Evolutionary conservation across 2,888 invertebrate genomes (phyloP).

Genomic region (Macrophya alboannulata): DNA sequence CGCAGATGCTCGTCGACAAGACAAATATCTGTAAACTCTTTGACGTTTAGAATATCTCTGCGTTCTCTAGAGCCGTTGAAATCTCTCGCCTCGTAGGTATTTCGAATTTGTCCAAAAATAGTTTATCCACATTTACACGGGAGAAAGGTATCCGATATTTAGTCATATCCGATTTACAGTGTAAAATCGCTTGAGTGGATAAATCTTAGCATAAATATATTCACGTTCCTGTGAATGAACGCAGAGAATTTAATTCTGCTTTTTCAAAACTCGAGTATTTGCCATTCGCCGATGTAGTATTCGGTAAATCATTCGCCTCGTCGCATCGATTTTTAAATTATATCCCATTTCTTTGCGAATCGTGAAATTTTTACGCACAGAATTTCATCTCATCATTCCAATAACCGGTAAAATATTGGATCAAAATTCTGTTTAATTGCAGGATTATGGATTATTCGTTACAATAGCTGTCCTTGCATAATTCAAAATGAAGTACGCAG

Average conservation of each 20-base stretch:
- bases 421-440: not conserved
- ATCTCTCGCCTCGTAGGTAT: not conserved
- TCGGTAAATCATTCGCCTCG: not conserved
- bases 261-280: not conserved
- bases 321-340: not conserved
- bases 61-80: not conserved
- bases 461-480: not conserved
- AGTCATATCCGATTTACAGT: not conserved
- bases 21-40: slow-evolving; percentile 33
- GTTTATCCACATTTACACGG: not conserved
- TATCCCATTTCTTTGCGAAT: not conserved
- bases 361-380: not conserved
- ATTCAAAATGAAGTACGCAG: not conserved
- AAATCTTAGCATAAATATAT: not conserved
- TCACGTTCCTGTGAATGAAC: not conserved
- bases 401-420: not conserved
- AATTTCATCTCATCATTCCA: not conserved
- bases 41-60: slow-evolving; percentile 6
- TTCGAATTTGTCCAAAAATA: not conserved
- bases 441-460: not conserved
- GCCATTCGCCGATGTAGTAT: not conserved
- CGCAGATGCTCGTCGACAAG: not conserved
- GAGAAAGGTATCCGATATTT: not conserved
- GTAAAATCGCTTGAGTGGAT: not conserved
- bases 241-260: not conserved